Conservation (phyloP, 1,140 invertebrate species). For the Lysiphlebus fabarum region DNA sequence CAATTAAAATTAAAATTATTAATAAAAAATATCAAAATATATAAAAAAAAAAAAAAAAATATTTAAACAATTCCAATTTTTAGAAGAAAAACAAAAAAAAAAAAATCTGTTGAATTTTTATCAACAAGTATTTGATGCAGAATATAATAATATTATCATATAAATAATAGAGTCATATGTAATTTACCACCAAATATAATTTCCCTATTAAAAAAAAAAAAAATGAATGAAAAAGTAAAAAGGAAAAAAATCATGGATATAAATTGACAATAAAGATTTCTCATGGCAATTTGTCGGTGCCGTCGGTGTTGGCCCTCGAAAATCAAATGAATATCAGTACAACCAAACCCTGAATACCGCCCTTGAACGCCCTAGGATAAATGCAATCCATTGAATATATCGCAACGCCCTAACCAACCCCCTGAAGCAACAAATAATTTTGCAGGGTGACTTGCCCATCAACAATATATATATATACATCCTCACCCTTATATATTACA, state of each 20-base stretch:
- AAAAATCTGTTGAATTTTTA: background rate
- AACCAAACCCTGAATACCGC: constrained; percentile 21
- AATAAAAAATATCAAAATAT: no score
- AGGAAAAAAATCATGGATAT: no score
- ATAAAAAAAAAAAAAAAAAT: no score
- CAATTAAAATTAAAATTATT: no score
- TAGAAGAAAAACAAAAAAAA: no score
- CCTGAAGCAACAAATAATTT: constrained; percentile 34
- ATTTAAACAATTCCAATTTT: no score
- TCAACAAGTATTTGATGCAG: background rate
- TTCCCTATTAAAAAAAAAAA: no score
- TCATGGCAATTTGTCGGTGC: constrained; percentile 35
- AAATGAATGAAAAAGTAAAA: no score
- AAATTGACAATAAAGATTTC: constrained; percentile 30
- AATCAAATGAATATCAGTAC: constrained; percentile 31
- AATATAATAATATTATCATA: no score
- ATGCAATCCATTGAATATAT: constrained; percentile 9
- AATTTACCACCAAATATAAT: no score
- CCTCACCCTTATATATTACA: background rate
- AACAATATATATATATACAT: background rate
- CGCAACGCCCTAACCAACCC: constrained; percentile 35
- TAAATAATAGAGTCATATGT: no score
- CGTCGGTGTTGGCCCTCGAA: constrained; percentile 25
- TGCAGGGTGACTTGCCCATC: constrained; percentile 24
- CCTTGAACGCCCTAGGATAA: constrained; percentile 7